Evolutionary conservation across 1,140 invertebrate species (phyloP), one percentile per base, ranked within the genome.

Genomic region (Drosophila prosaltans): DNA sequence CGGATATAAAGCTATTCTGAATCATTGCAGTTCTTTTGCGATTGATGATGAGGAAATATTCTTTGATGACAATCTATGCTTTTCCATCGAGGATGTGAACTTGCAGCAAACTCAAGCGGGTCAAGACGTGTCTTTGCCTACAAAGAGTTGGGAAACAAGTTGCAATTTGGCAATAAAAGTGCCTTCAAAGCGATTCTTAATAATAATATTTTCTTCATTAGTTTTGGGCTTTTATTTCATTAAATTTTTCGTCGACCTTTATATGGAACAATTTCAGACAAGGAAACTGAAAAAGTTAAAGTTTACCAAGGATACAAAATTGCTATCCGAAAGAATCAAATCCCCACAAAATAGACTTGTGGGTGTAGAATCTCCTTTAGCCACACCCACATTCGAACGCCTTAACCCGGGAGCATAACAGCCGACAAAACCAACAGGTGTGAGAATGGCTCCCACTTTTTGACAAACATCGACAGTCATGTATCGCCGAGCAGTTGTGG

Each of bases 381-480:
- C 60, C 9, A 69, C 77, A 3, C 71, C 83, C 48, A 88, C 77
- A 57, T 81, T 63, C 0, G 66, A 69, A 6, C 26, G 54, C 0
- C 66, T 51, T 10, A 88, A 45, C 7, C 66, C 45, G 0, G 72
- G 45, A 0, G 83, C 66, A 21, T 78, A 51, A 8, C 74, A 63
- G 0, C 88, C 21, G 0, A 61, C 43, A 16, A 51, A 61, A 2
- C 83, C 83, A 21, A 80, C 45, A 2, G 74, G 64, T 0, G 84
- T 69, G 11, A 88, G 80, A 11, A 89, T 63, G 0, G 77, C 80
- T 4, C 84, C 84, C 45, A 88, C 3, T 0, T 40, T n/a, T 8
- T 74, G 69, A 36, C 83, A 88, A 11, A 36, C 57, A 0, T 89
- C 68, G 36, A 88, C 77, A 28, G 80, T 68, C 70, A 81, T 66